Base-by-base conservation (phyloP, 2,888 invertebrate species). In the Andrena marginata region DNA sequence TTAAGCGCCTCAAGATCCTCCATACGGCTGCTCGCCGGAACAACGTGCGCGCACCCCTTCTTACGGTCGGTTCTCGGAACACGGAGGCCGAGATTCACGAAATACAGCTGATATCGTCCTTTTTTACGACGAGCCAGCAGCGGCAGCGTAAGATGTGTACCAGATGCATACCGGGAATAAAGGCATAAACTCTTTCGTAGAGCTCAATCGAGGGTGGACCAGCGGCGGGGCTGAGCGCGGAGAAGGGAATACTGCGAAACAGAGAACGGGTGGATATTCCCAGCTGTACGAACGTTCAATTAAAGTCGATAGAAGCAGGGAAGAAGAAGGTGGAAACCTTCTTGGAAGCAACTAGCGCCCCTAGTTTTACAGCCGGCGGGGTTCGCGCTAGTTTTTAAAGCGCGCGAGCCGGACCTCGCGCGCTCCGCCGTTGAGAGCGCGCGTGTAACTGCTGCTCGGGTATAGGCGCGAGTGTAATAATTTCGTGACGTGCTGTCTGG, bases 231-330 rank as follows among this genome's bases (percentile, higher is more conserved):
- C 77, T 59, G 69, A 64, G 49, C 31, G 56, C 54, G n/a, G 64
- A 73, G 51, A 64, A 48, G 7, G 77, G 56, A 74, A 72, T 64
- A 67, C 60, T 35, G 54, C 65, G 71, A 68, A 42, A 59, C 62
- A 48, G 42, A 54, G 70, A 56, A 70, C 64, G 62, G 82, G 84
- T 83, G 87, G 89, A 89, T 90, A 86, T 87, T 81, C 87, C 81
- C 80, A 86, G 90, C 86, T 90, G 90, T 89, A 89, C 89, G 87
- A 80, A 83, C 87, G 88, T 89, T 91, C 92, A 92, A 92, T 92
- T 92, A 92, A 90, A 89, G 89, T 82, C 87, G 85, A 88, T 87
- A 89, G 90, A 89, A 89, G 89, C 85, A 68, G 73, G 71, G 76
- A 31, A 59, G 86, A 87, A 85, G 84, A 90, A 87, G 84, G 85